Base-by-base conservation (phyloP, 2,888 invertebrate genomes). In the Sussaba pulchella region DNA sequence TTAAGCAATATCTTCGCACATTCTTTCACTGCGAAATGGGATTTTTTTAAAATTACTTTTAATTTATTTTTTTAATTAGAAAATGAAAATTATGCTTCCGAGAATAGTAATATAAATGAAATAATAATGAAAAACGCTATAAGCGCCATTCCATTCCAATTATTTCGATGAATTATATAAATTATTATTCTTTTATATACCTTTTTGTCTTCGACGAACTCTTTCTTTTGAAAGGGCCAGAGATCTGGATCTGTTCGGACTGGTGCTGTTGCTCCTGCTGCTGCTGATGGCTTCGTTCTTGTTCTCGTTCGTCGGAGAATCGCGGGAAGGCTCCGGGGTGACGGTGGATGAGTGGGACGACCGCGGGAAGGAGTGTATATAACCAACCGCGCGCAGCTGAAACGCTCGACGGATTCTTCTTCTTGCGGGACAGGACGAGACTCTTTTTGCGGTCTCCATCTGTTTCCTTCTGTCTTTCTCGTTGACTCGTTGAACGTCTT, bases 391-490 rank as follows among this genome's bases (percentile, higher is more conserved):
- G 47, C 63, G 47, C 61, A 61, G 31, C 47, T 45, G 70, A 70
- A 61, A 73, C 39, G 45, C 10, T 31, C 47, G 59, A 61, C 66
- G 63, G 66, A 75, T 69, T 75, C 64, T 57, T 71, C 76, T 75
- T 63, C 26, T 76, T 67, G 67, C 59, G 54, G n/a, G 45, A 57
- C 45, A 39, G 70, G 57, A 43, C 26, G 21, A 64, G 69, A 59
- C 10, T 45, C 59, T 76, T 76, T 76, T 76, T 76, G 76, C 54
- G 70, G 76, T 76, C 69, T 76, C 70, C 66, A 77, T 78, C 72
- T 64, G 59, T 67, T 54, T 26, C 72, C 21, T 59, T 70, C 64
- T 57, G 61, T 69, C 69, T 69, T 76, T 52, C 59, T 70, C 50
- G 39, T 31, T 69, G 17, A 10, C 50, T 72, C 54, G 21, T 61